These are phyloP conservation scores for Lynx canadensis DNA, from an alignment of 2,113 vertebrate species.

Conservation along the genomic window DNA sequence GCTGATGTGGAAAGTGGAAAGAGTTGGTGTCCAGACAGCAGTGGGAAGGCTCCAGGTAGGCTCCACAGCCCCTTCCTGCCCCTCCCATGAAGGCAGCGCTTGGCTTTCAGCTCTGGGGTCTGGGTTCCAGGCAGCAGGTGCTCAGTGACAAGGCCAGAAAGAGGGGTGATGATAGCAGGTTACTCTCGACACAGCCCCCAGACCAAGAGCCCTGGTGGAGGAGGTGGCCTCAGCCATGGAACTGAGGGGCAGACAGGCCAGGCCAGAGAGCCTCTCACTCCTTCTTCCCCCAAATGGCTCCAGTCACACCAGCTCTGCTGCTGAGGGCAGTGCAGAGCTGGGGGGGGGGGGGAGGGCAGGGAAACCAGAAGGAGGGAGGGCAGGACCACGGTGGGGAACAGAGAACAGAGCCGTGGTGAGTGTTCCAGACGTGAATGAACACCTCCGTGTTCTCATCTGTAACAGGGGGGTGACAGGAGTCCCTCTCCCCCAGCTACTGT, in stretches of 20 bases:
- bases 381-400: background rate
- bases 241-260: background rate
- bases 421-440: background rate
- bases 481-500: background rate
- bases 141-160: background rate
- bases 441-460: background rate
- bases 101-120: background rate
- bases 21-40: slow-evolving; percentile 50
- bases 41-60: slow-evolving; percentile 44
- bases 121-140: background rate
- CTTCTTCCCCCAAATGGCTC: background rate
- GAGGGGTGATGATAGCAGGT: too few species aligned
- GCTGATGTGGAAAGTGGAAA: slow-evolving; percentile 45
- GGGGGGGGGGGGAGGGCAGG: too few species aligned
- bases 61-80: background rate
- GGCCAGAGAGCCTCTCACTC: background rate
- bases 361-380: background rate
- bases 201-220: background rate
- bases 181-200: background rate
- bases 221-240: background rate
- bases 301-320: background rate
- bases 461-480: background rate
- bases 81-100: background rate
- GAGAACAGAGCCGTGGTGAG: background rate
- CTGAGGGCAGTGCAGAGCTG: background rate